Base-by-base conservation (phyloP, 2,888 invertebrate genomes). In the Apotomis capreana region DNA sequence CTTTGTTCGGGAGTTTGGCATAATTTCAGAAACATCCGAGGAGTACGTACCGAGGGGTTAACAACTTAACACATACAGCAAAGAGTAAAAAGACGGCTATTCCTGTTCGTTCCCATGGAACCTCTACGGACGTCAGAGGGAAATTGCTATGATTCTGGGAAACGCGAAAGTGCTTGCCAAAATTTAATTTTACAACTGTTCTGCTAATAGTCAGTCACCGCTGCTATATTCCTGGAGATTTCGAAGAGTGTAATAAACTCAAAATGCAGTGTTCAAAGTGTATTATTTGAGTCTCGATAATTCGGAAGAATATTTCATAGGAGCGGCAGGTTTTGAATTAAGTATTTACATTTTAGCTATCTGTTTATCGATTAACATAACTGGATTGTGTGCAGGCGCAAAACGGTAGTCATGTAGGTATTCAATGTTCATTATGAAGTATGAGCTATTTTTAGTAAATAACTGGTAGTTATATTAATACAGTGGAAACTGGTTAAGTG, bases 141-240 rank as follows among this genome's bases (percentile, higher is more conserved):
- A 81, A 82, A 83, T 78, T 83, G 76, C 79, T 78, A 76, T 79
- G 77, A 80, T 89, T 88, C 91, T 84, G 84, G 87, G 91, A 91
- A 91, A 85, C 82, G 74, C 68, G 77, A 76, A 81, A 54, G 80
- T 79, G 84, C 84, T 85, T 91, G 91, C 91, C 91, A 91, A 90
- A 79, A 82, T 81, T 78, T 85, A 88, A 89, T 89, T 90, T 87
- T 84, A 84, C 78, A 78, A 73, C 77, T 78, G 81, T 82, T 79
- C 76, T 26, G 26, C 26, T 83, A 85, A 83, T 79, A 80, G 81
- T 82, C 82, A 83, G 82, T 79, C 74, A 77, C 79, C 74, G 77
- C 79, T 80, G 78, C 37, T 51, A 64, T 54, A 64, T 51, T 46
- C 40, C 54, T n/a, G 51, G 44, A 68, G 65, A 44, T 62, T 71